phyloP scores from a whole-genome alignment of 2,113 vertebrate species.

The Dicentrarchus labrax region DNA sequence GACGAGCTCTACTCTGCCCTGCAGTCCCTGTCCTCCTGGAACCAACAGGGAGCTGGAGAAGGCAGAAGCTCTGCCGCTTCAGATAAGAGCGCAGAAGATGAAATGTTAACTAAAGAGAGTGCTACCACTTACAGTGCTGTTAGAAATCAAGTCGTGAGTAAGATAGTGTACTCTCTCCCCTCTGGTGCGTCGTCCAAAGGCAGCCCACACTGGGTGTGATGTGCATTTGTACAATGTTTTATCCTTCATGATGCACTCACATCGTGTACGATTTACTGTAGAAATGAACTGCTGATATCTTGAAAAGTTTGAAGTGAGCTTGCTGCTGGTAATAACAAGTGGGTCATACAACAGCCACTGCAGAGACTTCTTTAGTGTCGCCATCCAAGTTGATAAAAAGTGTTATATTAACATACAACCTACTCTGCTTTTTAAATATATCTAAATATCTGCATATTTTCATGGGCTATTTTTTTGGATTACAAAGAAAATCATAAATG shows the following conservation, averaged over 20 bases:
- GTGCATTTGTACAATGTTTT: neutral
- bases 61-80: conserved; percentile 23
- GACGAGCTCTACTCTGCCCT: conserved; percentile 83
- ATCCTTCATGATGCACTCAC: neutral
- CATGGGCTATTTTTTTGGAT: neutral
- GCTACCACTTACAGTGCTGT: conserved; percentile 20
- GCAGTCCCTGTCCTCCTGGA: conserved; percentile 79
- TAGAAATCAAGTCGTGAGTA: conserved; percentile 66
- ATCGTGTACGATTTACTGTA: conserved; percentile 27
- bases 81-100: conserved; percentile 41
- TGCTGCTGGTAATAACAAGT: neutral
- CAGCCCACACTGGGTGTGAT: conserved; percentile 89
- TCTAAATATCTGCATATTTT: neutral
- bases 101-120: conserved; percentile 29
- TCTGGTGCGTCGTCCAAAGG: conserved; percentile 47
- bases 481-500: neutral
- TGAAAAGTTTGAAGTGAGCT: neutral
- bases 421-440: neutral
- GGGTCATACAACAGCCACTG: neutral
- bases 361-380: neutral
- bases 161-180: conserved; percentile 66
- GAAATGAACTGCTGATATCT: neutral
- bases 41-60: conserved; percentile 45
- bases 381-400: neutral
- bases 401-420: neutral